These are phyloP conservation scores for Eulemur macaco DNA, from an alignment of 2,113 vertebrate species.

Conservation along the genomic window DNA sequence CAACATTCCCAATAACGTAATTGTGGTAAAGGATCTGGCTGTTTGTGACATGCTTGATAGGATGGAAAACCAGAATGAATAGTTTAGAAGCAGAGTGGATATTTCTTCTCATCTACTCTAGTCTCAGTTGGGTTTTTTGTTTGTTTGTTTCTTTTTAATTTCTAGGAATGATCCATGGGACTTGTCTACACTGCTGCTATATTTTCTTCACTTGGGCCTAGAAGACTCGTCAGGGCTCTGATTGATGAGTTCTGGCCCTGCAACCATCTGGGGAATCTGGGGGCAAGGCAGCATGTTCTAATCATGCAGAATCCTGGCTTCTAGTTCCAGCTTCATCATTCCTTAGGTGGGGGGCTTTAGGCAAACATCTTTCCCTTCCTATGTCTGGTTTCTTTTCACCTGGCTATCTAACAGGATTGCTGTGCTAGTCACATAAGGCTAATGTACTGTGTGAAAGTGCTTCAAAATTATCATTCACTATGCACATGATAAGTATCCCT, in stretches of 20 bases:
- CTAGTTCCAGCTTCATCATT: background rate
- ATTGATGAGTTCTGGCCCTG: background rate
- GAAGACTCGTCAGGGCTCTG: background rate
- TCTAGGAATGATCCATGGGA: background rate
- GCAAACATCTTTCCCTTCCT: background rate
- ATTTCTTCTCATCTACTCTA: constrained; percentile 25
- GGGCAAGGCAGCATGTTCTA: background rate
- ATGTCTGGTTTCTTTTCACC: background rate
- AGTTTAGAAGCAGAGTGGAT: constrained; percentile 63
- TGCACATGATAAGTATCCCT: background rate
- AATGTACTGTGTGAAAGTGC: background rate
- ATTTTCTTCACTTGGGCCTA: background rate
- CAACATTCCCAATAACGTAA: constrained; percentile 72
- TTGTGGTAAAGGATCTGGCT: constrained; percentile 72
- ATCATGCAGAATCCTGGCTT: background rate
- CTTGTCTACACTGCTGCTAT: background rate
- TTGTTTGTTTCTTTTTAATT: constrained; percentile 41
- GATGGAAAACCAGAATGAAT: constrained; percentile 77
- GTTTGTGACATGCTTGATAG: constrained; percentile 46
- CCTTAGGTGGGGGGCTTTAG: background rate
- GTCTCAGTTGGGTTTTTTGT: background rate
- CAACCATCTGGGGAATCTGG: background rate
- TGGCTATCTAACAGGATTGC: background rate
- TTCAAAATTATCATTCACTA: background rate
- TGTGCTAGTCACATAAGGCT: background rate